Conservation (phyloP, 2,888 invertebrate species). For the Epistrophella euchroma region DNA sequence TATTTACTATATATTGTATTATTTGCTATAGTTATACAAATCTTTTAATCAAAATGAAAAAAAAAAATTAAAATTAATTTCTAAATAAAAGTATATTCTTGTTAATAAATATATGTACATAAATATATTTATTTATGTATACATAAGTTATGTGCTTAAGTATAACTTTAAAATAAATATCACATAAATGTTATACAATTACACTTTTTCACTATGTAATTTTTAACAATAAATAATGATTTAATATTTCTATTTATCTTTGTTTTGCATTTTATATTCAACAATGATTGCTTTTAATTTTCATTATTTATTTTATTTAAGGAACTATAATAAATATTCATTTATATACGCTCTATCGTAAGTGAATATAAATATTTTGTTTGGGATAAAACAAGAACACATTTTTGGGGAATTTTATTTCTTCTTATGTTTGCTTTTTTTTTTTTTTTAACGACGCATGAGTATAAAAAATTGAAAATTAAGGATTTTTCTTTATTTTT, state of each 20-base stretch:
- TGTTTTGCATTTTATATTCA: constrained; percentile 49
- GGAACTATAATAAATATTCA: constrained; percentile 77
- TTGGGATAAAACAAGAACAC: constrained; percentile 69
- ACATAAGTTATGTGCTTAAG: constrained; percentile 57
- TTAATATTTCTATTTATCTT: constrained; percentile 13
- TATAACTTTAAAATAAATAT: constrained; percentile 69
- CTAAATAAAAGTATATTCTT: constrained; percentile 39
- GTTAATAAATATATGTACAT: constrained; percentile 27
- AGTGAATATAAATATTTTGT: constrained; percentile 48
- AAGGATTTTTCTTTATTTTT: constrained; percentile 13
- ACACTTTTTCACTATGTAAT: constrained; percentile 57
- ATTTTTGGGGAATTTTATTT: constrained; percentile 45
- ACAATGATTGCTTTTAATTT: constrained; percentile 70
- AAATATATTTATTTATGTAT: constrained; percentile 49
- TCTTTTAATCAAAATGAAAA: constrained; percentile 43
- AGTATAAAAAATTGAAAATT: constrained; percentile 22
- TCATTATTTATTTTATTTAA: constrained; percentile 47
- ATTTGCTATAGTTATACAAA: constrained; percentile 53
- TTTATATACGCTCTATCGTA: constrained; percentile 51
- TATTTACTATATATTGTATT: constrained; percentile 26
- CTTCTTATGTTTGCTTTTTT: background rate
- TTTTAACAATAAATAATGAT: constrained; percentile 63
- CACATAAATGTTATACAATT: constrained; percentile 68
- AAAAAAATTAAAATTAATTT: constrained; percentile 58
- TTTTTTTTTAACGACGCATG: constrained; percentile 22